Base-by-base conservation (phyloP, 1,140 invertebrate genomes). In the Galendromus occidentalis region DNA sequence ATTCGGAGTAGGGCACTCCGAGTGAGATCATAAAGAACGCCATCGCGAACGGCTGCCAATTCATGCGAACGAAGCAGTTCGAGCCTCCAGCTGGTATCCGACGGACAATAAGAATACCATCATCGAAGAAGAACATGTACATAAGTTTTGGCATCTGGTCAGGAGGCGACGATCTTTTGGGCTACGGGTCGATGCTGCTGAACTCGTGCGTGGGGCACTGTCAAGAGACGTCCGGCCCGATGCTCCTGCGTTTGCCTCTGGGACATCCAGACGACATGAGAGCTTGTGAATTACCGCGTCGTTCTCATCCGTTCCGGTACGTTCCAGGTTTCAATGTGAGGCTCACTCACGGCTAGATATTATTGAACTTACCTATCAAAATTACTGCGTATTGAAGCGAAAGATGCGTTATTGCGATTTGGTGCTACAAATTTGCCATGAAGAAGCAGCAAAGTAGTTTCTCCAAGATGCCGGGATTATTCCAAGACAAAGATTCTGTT, bases 261-360 rank as follows among this genome's bases (percentile, higher is more conserved):
- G 51, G 51, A 18, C 51, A 59, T 22, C 51, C 51, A 29, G 51
- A 59, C 51, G 25, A 33, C 22, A 59, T 59, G 51, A 59, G 25
- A 59, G 17, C 51, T 1, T 29, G 2, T 17, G 33, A 29, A 22
- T 17, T 59, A 25, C 51, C 51, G 2, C 51, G 51, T 14, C 2
- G 14, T 22, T 22, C 25, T 17, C 51, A 22, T 5, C 25, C 14
- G 14, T 33, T 20, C 33, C 14, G 25, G 25, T 1, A 33, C 14
- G 51, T 25, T 25, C 51, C 51, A 18, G 51, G 51, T 1, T 59
- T 59, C 22, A 59, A 59, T 22, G 25, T 25, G 17, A 25, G 51
- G 14, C 51, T 59, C 4, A 29, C 25, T 59, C 51, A 59, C 25
- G 51, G 51, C 20, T 14, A 59, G 6, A 59, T 59, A 14, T 17